Conservation (phyloP, 1,140 invertebrate genomes). For the Archivesica marissinica region DNA sequence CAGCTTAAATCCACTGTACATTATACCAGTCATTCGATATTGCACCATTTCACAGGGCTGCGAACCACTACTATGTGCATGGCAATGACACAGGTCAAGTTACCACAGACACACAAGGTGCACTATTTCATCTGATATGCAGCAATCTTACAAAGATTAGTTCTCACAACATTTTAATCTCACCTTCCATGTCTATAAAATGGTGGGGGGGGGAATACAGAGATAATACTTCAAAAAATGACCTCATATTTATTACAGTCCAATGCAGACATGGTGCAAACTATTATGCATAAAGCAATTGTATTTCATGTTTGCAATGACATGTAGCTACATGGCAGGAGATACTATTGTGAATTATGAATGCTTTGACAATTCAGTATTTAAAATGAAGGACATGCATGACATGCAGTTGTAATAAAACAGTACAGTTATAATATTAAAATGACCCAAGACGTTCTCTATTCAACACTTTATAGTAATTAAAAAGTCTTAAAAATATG, state of each 20-base stretch:
- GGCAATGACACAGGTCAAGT: slow-evolving; percentile 26
- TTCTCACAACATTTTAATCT: slow-evolving; percentile 19
- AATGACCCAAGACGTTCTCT: slow-evolving; percentile 35
- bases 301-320: slow-evolving; percentile 20
- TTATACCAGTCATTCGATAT: background rate
- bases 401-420: background rate
- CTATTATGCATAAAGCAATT: slow-evolving; percentile 42
- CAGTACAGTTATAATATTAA: background rate
- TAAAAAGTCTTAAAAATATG: no score
- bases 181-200: slow-evolving; percentile 8
- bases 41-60: background rate
- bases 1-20: slow-evolving; percentile 5
- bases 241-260: slow-evolving; percentile 44
- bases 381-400: slow-evolving; percentile 48
- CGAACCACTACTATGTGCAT: slow-evolving; percentile 17
- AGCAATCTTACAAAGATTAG: slow-evolving; percentile 25
- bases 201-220: slow-evolving; percentile 45
- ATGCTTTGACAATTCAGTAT: slow-evolving; percentile 36
- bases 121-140: slow-evolving; percentile 3
- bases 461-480: background rate
- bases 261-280: slow-evolving; percentile 41
- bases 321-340: slow-evolving; percentile 41
- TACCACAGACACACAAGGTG: slow-evolving; percentile 22
- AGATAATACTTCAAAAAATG: slow-evolving; percentile 44
- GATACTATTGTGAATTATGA: slow-evolving; percentile 51